Evolutionary conservation across 1,140 invertebrate species (phyloP).

Genomic region (Oscheius sp.): DNA sequence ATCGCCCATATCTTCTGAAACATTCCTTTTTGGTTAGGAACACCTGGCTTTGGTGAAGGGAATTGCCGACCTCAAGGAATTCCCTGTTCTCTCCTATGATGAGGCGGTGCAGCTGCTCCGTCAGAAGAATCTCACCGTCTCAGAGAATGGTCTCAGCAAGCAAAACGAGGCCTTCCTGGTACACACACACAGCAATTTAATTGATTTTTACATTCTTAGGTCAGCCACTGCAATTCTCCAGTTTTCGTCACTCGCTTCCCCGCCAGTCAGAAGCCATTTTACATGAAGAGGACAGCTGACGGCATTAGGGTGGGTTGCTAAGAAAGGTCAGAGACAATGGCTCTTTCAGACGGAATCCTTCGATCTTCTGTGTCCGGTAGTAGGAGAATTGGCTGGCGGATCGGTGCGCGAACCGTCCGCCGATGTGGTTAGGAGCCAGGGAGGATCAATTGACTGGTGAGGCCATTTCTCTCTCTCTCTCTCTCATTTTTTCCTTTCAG

Average conservation of each 20-base stretch:
- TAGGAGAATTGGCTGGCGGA: constrained; percentile 89
- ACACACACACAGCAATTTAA: no score
- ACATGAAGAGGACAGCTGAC: constrained; percentile 71
- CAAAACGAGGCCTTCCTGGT: constrained; percentile 74
- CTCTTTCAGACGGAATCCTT: constrained; percentile 66
- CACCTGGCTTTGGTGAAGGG: background rate
- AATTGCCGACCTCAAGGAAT: background rate
- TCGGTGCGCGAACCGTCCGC: constrained; percentile 82
- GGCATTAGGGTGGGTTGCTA: background rate
- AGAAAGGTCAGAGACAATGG: constrained; percentile 11
- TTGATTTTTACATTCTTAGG: constrained; percentile 22
- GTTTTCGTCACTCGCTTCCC: constrained; percentile 89
- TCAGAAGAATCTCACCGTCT: constrained; percentile 52
- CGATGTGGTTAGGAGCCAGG: constrained; percentile 65
- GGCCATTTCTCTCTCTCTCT: constrained; percentile 38
- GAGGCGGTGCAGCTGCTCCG: constrained; percentile 15
- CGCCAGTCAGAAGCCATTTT: constrained; percentile 82
- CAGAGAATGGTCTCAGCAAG: constrained; percentile 70
- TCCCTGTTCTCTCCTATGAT: background rate
- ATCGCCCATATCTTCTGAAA: background rate
- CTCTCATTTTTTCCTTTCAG: constrained; percentile 41
- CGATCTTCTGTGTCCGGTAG: constrained; percentile 79
- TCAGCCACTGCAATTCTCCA: constrained; percentile 72
- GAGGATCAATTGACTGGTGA: constrained; percentile 68
- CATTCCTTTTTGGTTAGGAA: background rate